Evolutionary conservation across 2,888 invertebrate species (phyloP), one percentile per base, ranked within the genome.

Genomic region (Leptopilina drosophilae): DNA sequence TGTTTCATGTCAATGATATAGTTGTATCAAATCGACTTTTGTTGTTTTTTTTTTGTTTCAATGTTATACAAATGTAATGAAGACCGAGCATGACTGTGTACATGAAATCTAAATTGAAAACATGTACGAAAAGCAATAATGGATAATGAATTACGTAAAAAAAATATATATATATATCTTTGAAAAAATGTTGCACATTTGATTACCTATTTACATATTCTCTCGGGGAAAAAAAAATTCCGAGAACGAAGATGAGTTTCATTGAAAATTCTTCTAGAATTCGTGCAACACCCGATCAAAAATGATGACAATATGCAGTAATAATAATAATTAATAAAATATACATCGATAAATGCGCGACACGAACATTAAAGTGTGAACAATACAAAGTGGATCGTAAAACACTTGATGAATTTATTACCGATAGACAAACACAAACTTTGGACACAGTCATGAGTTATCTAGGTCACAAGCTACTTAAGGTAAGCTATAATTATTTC

Each of bases 41-140:
- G 15, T n/a, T 59, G n/a, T 59, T 5, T 59, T 59, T 59, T 11
- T 5, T 53, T 69, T 26, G n/a, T 56, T 56, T 33, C 20, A 56
- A 33, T 73, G 33, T 73, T 73, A 49, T 49, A 69, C 69, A 69
- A 69, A 49, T 49, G 15, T 15, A 62, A 62, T 73, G 33, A 73
- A 33, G 14, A 73, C 73, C 73, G 56, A 56, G 73, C 33, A 73
- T 73, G 73, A 73, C 73, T 73, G 73, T 73, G 73, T 73, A 53
- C 53, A 53, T 56, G 56, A 73, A 62, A 56, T 73, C 15, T 33
- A 33, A 56, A 56, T 56, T n/a, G 73, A 56, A 73, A 73, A 56
- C 53, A 56, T 73, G 73, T 33, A 53, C 33, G n/a, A 73, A n/a
- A 33, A 8, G 7, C 26, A 56, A 14, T 53, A 59, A 73, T 56